Evolutionary conservation across 1,140 invertebrate genomes (phyloP).

Genomic region (Bombus terrestris): DNA sequence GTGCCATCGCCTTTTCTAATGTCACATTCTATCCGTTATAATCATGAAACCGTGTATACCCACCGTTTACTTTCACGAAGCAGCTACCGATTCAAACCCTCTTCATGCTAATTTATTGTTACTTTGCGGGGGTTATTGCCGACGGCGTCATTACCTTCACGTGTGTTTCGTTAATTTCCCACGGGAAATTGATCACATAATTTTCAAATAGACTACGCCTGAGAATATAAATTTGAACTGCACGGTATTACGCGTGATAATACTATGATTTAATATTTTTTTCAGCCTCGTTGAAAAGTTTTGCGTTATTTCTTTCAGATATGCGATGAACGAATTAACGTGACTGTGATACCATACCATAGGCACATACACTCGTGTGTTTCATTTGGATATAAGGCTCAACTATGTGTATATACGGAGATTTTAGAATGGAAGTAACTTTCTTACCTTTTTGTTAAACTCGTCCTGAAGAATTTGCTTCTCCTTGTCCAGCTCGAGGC

Average conservation of each 20-base stretch:
- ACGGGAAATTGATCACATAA: neutral
- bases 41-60: slow-evolving; percentile 3
- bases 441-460: slow-evolving; percentile 74
- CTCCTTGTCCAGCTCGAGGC: slow-evolving; percentile 73
- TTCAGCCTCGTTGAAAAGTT: neutral
- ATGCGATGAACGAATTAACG: slow-evolving; percentile 8
- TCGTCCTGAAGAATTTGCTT: slow-evolving; percentile 73
- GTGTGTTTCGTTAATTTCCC: neutral
- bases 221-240: slow-evolving; percentile 15
- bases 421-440: neutral
- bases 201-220: neutral
- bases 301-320: slow-evolving; percentile 15
- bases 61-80: slow-evolving; percentile 14
- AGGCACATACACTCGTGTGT: neutral
- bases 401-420: neutral
- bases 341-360: neutral
- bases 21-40: slow-evolving; percentile 18
- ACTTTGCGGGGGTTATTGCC: neutral
- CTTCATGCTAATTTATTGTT: neutral
- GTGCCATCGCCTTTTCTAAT: slow-evolving; percentile 10
- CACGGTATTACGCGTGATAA: neutral
- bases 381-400: neutral
- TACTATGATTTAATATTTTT: neutral
- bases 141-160: neutral
- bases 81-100: neutral